Percentiles rank a stretch among this genome's conserved stretches.
Evolutionary conservation across 2,888 invertebrate genomes (phyloP).

Genomic region (Alsophila aescularia): DNA sequence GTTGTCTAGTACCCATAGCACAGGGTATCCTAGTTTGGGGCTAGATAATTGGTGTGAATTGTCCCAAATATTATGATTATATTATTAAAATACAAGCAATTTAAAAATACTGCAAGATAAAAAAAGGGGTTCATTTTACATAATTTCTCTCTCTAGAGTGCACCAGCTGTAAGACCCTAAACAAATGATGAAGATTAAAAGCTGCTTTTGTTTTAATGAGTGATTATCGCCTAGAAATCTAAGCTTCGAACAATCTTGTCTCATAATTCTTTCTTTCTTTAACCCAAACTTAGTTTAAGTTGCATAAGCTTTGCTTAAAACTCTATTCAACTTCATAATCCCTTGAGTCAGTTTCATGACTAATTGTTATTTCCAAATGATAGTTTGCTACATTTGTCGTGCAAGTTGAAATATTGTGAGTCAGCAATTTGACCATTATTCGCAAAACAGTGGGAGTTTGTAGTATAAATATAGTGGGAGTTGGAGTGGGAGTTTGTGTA

Average conservation of each 20-base stretch:
- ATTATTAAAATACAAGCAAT: too few species aligned
- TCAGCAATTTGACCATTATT: slow-evolving; percentile 2
- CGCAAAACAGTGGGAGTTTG: neutral
- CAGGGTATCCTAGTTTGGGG: too few species aligned
- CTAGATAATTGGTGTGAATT: too few species aligned
- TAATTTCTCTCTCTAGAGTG: too few species aligned
- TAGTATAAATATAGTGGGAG: neutral
- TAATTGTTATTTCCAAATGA: slow-evolving; percentile 23
- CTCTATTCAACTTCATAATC: slow-evolving; percentile 7
- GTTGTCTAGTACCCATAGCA: too few species aligned
- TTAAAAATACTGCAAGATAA: too few species aligned
- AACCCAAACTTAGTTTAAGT: neutral
- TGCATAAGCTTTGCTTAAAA: slow-evolving; percentile 4
- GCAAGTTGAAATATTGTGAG: slow-evolving; percentile 13
- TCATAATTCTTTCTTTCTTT: neutral
- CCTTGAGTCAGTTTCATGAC: slow-evolving; percentile 13
- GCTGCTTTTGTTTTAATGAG: too few species aligned
- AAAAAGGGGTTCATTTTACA: too few species aligned
- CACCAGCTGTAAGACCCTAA: too few species aligned
- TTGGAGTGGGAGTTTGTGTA: too few species aligned
- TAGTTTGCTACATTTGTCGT: slow-evolving; percentile 24
- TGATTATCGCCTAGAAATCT: neutral
- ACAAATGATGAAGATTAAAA: too few species aligned
- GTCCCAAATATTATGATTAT: too few species aligned
- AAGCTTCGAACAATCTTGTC: neutral